Evolutionary conservation across 2,888 invertebrate species (phyloP).

Genomic region (Eilema sororculum): DNA sequence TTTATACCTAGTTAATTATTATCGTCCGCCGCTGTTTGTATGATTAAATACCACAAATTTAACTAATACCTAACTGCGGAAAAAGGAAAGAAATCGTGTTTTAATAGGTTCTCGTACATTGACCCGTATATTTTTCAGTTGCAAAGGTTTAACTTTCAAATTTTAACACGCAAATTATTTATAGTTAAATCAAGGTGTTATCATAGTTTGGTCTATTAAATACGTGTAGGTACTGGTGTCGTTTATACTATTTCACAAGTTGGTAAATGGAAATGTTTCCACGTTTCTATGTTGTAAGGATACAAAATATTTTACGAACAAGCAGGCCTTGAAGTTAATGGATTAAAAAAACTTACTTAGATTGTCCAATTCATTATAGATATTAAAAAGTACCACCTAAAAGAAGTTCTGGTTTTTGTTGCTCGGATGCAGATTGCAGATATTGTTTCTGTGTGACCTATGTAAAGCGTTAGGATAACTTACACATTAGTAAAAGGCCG

Average conservation of each 20-base stretch:
- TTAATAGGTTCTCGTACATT: conserved; percentile 22
- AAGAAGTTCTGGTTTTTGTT: neutral
- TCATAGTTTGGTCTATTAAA: neutral
- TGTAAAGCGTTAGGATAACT: no score
- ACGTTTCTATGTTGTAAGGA: neutral
- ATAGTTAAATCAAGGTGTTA: neutral
- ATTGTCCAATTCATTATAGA: no score
- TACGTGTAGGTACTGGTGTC: neutral
- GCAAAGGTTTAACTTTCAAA: neutral
- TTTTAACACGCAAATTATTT: neutral
- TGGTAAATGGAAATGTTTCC: neutral
- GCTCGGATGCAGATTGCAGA: no score
- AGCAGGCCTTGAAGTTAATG: no score
- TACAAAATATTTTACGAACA: neutral
- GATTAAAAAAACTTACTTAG: no score
- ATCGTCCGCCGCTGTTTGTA: conserved; percentile 52
- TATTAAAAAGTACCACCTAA: no score
- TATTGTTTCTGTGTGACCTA: no score
- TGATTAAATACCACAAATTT: conserved; percentile 42
- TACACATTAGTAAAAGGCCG: neutral
- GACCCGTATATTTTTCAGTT: conserved; percentile 38
- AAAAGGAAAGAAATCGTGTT: conserved; percentile 64
- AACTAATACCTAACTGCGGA: conserved; percentile 47
- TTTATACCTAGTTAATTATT: conserved; percentile 57
- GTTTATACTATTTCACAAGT: neutral